Base-by-base conservation (phyloP, 2,113 vertebrate genomes). In the Parotia lawesii region DNA sequence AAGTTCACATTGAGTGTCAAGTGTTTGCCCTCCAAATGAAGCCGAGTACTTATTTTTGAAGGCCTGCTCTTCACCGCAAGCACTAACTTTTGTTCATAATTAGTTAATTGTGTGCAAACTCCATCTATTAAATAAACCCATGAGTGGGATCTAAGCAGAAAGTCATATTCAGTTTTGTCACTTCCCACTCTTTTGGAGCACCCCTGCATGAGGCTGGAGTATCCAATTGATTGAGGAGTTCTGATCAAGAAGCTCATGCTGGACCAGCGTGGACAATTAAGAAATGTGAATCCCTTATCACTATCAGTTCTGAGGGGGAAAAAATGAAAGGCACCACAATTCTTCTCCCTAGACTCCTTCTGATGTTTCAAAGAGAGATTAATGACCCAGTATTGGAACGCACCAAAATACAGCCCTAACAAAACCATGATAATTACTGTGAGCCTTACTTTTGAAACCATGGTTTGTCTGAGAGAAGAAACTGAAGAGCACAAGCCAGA, bases 1-100 rank as follows among this genome's bases (percentile, higher is more conserved):
- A 91, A 95, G 92, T 90, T 95, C 95, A 94, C 4, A 8, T 74
- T 40, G 83, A 88, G 85, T 76, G 91, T 87, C 89, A 93, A 96
- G 67, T 80, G 67, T 92, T 89, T 84, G 94, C 86, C 81, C 90
- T 96, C 89, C 83, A 84, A 92, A 85, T 66, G 76, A 78, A 86
- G 66, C 71, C 0, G 8, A 75, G 50, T 50, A 81, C 66, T 92
- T 75, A 73, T 88, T 96, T 94, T 73, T 0, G 47, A 83, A 88
- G 89, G 65, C 27, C 87, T 84, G 33, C 60, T 85, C 87, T 94
- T 94, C 84, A 87, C 62, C 3, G 5, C 77, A 69, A 94, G 67
- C 45, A 25, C 15, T 80, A 89, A 92, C 50, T 70, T 60, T n/a
- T 47, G 23, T 40, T 89, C n/a, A 20, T 33, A 70, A 86, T 89